Percentiles rank a stretch among this genome's conserved stretches.
phyloP scores from a whole-genome alignment of 2,113 vertebrate species.

The Petroica traversi region DNA sequence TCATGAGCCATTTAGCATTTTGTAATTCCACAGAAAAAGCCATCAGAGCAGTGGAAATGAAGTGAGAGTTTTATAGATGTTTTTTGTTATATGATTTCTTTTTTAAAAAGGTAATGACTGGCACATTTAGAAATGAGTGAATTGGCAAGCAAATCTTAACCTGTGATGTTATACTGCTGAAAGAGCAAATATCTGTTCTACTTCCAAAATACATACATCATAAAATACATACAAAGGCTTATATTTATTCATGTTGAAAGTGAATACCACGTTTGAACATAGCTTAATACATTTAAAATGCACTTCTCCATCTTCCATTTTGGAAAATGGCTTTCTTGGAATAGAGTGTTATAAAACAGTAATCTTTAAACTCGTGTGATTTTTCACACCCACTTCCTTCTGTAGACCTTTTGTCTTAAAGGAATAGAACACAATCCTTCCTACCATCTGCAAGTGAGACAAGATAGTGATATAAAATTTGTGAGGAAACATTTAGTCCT shows the following conservation, averaged over 20 bases:
- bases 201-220: not conserved
- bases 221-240: not conserved
- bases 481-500: not conserved
- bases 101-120: not conserved
- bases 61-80: slow-evolving; percentile 10
- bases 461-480: not conserved
- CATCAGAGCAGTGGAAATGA: not conserved
- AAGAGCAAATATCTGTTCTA: not conserved
- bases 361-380: not conserved
- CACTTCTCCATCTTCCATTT: not conserved
- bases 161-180: not conserved
- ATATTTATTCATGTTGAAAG: not conserved
- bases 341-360: not conserved
- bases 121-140: not conserved
- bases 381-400: not conserved
- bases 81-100: not conserved
- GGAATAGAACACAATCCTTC: not conserved
- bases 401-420: not conserved
- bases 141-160: not conserved
- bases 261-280: not conserved
- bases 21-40: slow-evolving; percentile 48
- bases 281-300: not conserved
- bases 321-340: not conserved
- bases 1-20: slow-evolving; percentile 56
- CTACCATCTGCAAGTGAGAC: not conserved